phyloP scores from a whole-genome alignment of 2,113 vertebrate species.

The Orientallactaga bullata region DNA sequence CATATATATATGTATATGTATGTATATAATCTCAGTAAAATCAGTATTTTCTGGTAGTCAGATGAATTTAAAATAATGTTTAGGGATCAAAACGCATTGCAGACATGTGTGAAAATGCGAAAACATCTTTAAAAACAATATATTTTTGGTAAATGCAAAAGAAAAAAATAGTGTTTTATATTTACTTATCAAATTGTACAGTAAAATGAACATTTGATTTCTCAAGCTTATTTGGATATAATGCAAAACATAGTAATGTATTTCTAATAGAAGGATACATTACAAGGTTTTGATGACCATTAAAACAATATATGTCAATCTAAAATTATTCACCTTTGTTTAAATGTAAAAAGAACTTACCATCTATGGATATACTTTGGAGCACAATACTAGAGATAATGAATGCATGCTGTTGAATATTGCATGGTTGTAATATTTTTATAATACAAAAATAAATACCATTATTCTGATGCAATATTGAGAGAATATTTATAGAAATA shows the following conservation, averaged over 20 bases:
- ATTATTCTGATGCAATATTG: not conserved
- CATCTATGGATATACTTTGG: not conserved
- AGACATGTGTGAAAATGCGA: too few species aligned
- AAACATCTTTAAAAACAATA: too few species aligned
- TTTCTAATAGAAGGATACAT: not conserved
- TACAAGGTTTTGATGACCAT: not conserved
- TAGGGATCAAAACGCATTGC: too few species aligned
- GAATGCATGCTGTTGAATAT: not conserved
- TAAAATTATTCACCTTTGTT: not conserved
- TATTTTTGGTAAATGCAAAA: too few species aligned
- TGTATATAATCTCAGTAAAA: too few species aligned
- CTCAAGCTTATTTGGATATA: not conserved
- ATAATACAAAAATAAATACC: not conserved
- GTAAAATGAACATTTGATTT: not conserved
- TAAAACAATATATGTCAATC: not conserved
- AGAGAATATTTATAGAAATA: not conserved
- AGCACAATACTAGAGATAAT: not conserved
- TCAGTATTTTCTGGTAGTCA: not conserved
- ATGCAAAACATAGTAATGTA: not conserved
- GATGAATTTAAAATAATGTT: not conserved
- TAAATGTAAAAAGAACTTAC: not conserved
- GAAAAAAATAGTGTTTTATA: not conserved
- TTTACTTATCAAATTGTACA: conserved; percentile 22
- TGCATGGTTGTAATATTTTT: not conserved
- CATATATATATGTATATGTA: too few species aligned